Base-by-base conservation (phyloP, 2,113 vertebrate genomes). In the Sphaerodactylus townsendi region DNA sequence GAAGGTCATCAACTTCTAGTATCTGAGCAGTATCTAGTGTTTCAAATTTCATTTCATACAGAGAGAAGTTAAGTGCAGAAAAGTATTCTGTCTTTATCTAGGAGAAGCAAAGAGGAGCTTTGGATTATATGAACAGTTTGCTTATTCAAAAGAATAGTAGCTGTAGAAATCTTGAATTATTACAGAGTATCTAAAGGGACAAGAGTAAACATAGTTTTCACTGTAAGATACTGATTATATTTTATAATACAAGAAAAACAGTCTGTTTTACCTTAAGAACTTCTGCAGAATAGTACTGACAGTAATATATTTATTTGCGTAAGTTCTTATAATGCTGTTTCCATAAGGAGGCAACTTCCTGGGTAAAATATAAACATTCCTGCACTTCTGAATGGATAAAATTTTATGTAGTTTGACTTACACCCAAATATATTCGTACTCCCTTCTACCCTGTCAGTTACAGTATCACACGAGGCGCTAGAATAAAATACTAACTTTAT, bases 401-500 rank as follows among this genome's bases (percentile, higher is more conserved):
- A 2, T 75, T 89, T 79, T 56, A 3, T 46, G 13, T 33, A 5
- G 0, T 0, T 77, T 37, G 89, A 73, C 0, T 0, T 8, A 2
- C 1, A 41, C 53, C 1, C 0, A 84, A 44, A 69, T 70, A 30
- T 71, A 66, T n/a, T 10, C 14, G 66, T 14, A n/a, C 41, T 82
- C 53, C 13, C 46, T 77, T 77, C 80, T 92, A 81, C 77, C 64
- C 80, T 72, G 84, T 80, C 75, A 79, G 68, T 70, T 84, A 0
- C 1, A 7, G 62, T 10, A 9, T 70, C 37, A 3, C 28, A 70
- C 77, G 73, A 79, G 78, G 2, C 50, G 71, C 76, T 2, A 11
- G 41, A 71, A 19, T 77, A 3, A 84, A 0, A 10, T 86, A 95
- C 97, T 97, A 91, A 99, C 99, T 93, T 97, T 97, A 90, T 98